Conservation (phyloP, 2,113 vertebrate genomes). For the Cyanistes caeruleus region DNA sequence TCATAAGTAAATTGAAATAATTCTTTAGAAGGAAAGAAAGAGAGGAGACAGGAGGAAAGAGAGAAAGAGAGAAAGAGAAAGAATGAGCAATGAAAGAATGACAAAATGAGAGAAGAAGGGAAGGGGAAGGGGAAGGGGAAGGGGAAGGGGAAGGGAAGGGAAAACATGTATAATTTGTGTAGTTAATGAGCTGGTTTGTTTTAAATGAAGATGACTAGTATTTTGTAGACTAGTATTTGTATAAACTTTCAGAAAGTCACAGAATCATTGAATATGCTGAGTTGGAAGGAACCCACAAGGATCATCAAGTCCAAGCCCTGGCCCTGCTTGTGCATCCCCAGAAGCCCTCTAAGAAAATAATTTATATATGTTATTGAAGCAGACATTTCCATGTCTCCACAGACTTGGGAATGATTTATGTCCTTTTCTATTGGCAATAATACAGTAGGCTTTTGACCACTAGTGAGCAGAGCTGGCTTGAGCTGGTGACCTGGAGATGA, state of each 20-base stretch:
- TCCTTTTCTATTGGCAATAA: slow-evolving; percentile 6
- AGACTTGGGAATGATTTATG: slow-evolving; percentile 10
- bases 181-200: neutral
- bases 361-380: slow-evolving; percentile 12
- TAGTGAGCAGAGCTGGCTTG: neutral
- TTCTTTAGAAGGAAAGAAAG: neutral
- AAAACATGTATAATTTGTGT: neutral
- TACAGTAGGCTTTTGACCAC: slow-evolving; percentile 22
- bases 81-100: neutral
- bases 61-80: neutral
- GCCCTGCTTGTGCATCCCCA: neutral
- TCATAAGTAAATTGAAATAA: neutral
- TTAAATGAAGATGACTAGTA: neutral
- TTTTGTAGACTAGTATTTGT: neutral
- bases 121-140: neutral
- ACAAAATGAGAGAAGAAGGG: fast-evolving
- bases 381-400: slow-evolving; percentile 33
- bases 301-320: neutral
- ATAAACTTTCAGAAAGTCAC: neutral
- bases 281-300: neutral
- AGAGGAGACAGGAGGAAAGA: neutral
- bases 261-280: neutral
- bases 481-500: slow-evolving; percentile 34
- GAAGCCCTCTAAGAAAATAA: slow-evolving; percentile 21
- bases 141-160: no score